A percentile compares a stretch with the other conserved stretches of the same genome.
Evolutionary conservation across 2,113 vertebrate genomes (phyloP).

Genomic region (Apeltes quadracus): DNA sequence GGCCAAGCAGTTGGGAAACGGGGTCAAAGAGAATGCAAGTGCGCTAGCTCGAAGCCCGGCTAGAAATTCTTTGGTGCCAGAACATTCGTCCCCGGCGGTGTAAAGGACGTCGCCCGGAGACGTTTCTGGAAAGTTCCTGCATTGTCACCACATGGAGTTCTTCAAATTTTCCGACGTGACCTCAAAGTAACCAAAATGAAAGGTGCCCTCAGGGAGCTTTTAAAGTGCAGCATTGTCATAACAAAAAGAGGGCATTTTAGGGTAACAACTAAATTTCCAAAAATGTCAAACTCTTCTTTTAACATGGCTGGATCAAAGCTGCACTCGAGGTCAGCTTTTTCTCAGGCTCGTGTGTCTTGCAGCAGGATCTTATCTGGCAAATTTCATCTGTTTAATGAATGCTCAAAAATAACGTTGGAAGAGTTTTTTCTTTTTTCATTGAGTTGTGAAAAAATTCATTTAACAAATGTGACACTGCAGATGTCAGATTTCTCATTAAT

Average conservation of each 20-base stretch:
- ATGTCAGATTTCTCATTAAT: conserved; percentile 37
- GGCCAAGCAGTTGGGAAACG: not conserved
- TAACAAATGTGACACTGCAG: conserved; percentile 31
- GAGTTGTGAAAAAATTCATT: conserved; percentile 7
- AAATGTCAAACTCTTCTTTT: not conserved
- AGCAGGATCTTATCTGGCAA: not conserved
- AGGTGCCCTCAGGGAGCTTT: not conserved
- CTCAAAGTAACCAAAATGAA: not conserved
- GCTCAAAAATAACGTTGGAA: conserved; percentile 8
- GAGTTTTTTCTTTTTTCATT: conserved; percentile 3
- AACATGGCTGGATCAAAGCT: not conserved
- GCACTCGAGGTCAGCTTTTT: not conserved
- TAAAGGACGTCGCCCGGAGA: not conserved
- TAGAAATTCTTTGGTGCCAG: not conserved
- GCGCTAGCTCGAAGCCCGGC: not conserved
- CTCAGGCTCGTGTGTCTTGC: not conserved
- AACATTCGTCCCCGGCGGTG: not conserved
- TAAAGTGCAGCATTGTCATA: not conserved
- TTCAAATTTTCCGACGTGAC: not conserved
- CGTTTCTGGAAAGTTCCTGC: not conserved
- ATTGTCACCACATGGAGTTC: not conserved
- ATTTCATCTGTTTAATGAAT: not conserved
- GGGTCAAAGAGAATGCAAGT: not conserved
- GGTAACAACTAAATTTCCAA: not conserved
- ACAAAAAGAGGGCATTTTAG: not conserved